A percentile compares a stretch with the other conserved stretches of the same genome.
phyloP scores from a whole-genome alignment of 2,888 invertebrate species.

The Calameuta idolon region DNA sequence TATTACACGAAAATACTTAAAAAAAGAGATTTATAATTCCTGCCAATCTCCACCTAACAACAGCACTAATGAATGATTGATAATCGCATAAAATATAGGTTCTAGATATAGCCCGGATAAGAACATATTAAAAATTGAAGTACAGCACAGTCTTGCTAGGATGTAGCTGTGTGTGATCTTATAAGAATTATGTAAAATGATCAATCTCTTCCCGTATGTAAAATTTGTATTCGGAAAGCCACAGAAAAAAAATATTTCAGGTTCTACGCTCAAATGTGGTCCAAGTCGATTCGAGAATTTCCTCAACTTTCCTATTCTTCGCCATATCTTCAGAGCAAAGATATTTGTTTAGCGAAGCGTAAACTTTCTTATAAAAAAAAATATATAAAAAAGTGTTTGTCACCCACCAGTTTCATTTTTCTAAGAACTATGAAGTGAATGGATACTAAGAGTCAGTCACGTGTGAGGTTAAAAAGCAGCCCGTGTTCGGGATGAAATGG shows the following conservation, averaged over 20 bases:
- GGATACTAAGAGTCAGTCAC: neutral
- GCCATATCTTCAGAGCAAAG: neutral
- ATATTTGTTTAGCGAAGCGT: neutral
- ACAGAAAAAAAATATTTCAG: neutral
- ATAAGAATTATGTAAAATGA: too few species aligned
- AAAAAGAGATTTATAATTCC: neutral
- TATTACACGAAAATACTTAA: neutral
- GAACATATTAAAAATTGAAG: too few species aligned
- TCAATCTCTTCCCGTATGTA: too few species aligned
- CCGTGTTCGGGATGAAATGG: constrained; percentile 11
- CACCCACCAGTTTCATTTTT: neutral
- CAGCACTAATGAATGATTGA: neutral
- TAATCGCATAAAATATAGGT: neutral
- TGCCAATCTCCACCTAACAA: neutral
- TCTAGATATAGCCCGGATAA: neutral
- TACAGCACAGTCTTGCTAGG: too few species aligned
- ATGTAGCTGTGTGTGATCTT: too few species aligned
- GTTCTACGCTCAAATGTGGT: neutral
- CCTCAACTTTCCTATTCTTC: neutral
- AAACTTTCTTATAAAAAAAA: neutral
- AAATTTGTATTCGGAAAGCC: too few species aligned
- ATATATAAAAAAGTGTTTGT: neutral
- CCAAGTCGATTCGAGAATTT: neutral
- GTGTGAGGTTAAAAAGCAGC: neutral
- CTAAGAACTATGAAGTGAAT: neutral